Evolutionary conservation across 2,113 vertebrate species (phyloP), one percentile per base, ranked within the genome.

Genomic region (Hydrolagus affinis): DNA sequence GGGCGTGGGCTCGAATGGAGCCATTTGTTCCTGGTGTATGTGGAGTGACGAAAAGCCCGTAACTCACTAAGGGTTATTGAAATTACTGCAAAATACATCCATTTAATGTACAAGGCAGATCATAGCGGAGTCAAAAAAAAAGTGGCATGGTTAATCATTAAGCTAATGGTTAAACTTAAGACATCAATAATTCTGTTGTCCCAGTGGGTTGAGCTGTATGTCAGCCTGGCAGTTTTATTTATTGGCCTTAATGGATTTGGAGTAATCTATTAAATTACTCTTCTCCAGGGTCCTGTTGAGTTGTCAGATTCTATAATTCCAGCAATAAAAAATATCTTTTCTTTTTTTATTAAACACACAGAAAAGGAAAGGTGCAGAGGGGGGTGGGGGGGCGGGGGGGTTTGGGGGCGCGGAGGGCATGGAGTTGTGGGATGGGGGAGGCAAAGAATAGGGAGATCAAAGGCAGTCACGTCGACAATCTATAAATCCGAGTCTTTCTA

Each of bases 201-300:
- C 21, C 59, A 14, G 11, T 10, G 6, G 44, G 44, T 9, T 17
- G 25, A 9, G 15, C 28, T 78, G 60, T 21, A 66, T 15, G 28
- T 64, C 77, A 64, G 75, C 14, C 57, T 64, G 77, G 64, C 77
- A 30, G 77, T n/a, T 64, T 80, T 78, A 78, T 78, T 78, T 80
- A 68, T 60, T 32, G 62, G 66, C 14, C 78, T 3, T 23, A 83
- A 19, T 66, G 62, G 66, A 66, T 64, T 83, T 64, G 23, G 78
- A 83, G 11, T 28, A 68, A 83, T 7, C 62, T 32, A 32, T 14
- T 66, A 83, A 30, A 83, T 66, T 83, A 83, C 32, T 62, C 62
- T 30, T 66, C 78, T 83, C 78, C 32, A 17, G 78, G 62, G 78
- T 83, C 62, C 62, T 6, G 28, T 83, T 83, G 60, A 66, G 78